Percentiles rank a stretch among this genome's conserved stretches.
phyloP scores from a whole-genome alignment of 2,113 vertebrate species.

The Hepsetus odoe region DNA sequence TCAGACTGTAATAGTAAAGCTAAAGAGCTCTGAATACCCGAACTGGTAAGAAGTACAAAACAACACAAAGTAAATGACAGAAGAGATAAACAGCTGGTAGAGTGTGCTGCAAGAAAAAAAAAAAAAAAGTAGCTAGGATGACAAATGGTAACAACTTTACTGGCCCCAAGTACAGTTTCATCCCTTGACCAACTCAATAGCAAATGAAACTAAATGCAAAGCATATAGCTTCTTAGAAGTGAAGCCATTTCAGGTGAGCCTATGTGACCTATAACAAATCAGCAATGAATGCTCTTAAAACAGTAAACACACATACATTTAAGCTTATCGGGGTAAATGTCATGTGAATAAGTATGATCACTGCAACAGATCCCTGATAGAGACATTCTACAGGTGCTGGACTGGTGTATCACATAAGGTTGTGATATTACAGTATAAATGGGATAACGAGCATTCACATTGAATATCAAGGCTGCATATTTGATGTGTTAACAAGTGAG shows the following conservation, averaged over 20 bases:
- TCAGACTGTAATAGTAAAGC: not conserved
- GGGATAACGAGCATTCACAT: slow-evolving; percentile 16
- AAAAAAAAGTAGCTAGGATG: not conserved
- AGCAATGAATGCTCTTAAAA: not conserved
- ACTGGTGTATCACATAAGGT: not conserved
- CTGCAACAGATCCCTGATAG: slow-evolving; percentile 12
- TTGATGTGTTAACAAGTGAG: slow-evolving; percentile 21
- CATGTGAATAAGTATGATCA: not conserved
- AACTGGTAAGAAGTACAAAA: not conserved
- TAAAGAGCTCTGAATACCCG: slow-evolving; percentile 9
- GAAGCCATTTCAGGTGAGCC: not conserved
- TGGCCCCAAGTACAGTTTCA: not conserved
- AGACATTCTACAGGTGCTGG: slow-evolving; percentile 23
- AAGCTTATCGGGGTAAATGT: not conserved
- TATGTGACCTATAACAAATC: not conserved
- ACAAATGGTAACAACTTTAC: not conserved
- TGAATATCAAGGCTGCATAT: slow-evolving; percentile 44
- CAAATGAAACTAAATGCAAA: not conserved
- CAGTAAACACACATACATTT: not conserved
- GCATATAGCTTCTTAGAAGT: not conserved
- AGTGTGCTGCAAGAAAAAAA: slow-evolving; percentile 17
- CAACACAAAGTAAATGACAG: not conserved
- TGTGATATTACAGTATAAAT: slow-evolving; percentile 39
- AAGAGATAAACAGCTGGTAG: slow-evolving; percentile 28
- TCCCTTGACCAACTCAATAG: not conserved